A percentile compares a stretch with the other conserved stretches of the same genome.
phyloP scores from a whole-genome alignment of 2,113 vertebrate genomes.

The Anguilla japonica region DNA sequence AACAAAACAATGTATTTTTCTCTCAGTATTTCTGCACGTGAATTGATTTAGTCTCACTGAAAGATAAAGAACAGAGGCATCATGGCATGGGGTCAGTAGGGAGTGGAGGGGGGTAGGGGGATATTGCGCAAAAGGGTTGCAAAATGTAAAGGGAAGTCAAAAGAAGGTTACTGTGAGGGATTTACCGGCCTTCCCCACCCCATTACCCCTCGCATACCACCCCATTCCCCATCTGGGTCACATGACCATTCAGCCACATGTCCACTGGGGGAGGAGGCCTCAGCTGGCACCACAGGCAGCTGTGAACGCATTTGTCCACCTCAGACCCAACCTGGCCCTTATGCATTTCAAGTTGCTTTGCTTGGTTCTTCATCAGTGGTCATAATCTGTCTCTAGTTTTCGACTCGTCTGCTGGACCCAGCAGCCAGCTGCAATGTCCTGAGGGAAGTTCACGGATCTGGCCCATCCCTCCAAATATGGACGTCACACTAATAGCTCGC shows the following conservation, averaged over 20 bases:
- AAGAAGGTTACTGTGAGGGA: conserved; percentile 11
- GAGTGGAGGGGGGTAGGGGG: neutral
- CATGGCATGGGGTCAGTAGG: neutral
- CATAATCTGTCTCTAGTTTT: neutral
- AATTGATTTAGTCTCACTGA: neutral
- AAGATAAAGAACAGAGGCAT: neutral
- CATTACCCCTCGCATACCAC: neutral
- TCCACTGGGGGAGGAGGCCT: neutral
- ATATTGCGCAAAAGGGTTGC: conserved; percentile 11
- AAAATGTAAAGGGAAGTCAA: neutral
- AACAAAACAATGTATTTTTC: neutral
- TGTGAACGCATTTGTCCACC: conserved; percentile 13
- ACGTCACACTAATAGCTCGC: neutral
- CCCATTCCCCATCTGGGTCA: neutral
- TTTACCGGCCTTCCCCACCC: conserved; percentile 4
- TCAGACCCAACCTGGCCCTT: neutral
- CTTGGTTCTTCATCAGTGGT: neutral
- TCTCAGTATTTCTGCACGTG: neutral
- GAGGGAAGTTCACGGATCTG: neutral
- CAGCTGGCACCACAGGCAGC: conserved; percentile 19
- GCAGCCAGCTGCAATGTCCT: neutral
- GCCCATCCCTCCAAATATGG: neutral
- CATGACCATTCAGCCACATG: conserved; percentile 15
- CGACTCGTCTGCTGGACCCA: neutral
- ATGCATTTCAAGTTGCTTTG: neutral